Evolutionary conservation across 2,797 vertebrate species (phyloP), one percentile per base, ranked within the genome.

Genomic region (Esox masquinongy): DNA sequence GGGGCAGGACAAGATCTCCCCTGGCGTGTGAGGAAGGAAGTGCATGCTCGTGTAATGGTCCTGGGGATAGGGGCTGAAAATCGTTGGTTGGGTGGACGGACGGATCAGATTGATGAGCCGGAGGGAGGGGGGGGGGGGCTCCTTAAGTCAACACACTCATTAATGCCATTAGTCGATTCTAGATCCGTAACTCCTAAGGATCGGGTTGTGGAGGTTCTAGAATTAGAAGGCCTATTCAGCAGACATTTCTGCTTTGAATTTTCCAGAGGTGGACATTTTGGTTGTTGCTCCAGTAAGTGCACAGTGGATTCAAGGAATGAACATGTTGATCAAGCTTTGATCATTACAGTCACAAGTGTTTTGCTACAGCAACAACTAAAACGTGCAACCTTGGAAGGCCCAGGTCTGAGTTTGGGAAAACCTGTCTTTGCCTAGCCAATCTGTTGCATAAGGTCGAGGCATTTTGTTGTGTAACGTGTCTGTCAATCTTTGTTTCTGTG

Each of bases 1-100:
- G 3, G 70, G 15, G 86, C 67, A 80, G 75, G 83, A 82, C 90
- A 85, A 24, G n/a, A 59, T 86, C 77, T 86, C 84, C 86, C 16
- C 2, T 77, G 83, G 88, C 50, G 53, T 3, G 43, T 0, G 1
- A 73, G 56, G 59, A 71, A 70, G 81, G 2, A 22, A 76, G 82
- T 0, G 47, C 69, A 71, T 75, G 43, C 43, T 39, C 43, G 12
- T 14, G 76, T 75, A 53, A 74, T n/a, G 59, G 66, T 47, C n/a
- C 47, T 26, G 43, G 15, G 22, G 39, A 49, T 19, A n/a, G 1
- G 11, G 49, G 74, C 78, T 82, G 85, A 8, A 12, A 71, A 79
- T 68, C 31, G 29, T 76, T 81, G 79, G 24, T 12, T 63, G 24
- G 59, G 22, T 64, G 12, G 4, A 5, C 79, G 72, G 77, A 70